A percentile compares a stretch with the other conserved stretches of the same genome.
Evolutionary conservation across 2,888 invertebrate species (phyloP).

Genomic region (Maniola hyperantus): DNA sequence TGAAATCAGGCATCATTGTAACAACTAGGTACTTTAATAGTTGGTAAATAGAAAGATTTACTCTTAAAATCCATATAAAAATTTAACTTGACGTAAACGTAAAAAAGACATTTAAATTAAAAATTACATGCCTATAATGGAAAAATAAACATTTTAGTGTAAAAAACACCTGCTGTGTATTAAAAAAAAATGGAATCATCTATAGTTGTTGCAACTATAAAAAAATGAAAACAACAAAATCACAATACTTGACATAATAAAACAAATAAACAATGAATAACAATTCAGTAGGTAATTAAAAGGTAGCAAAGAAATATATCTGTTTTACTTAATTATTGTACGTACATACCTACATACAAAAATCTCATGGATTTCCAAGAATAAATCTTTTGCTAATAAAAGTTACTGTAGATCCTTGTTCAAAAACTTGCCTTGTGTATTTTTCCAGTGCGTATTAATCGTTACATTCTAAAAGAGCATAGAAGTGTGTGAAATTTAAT

Average conservation of each 20-base stretch:
- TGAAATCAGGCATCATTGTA: not conserved
- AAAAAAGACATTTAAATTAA: not conserved
- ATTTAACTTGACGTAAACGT: not conserved
- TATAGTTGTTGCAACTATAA: not conserved
- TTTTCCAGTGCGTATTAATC: constrained; percentile 67
- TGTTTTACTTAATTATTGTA: too few relatives aligned
- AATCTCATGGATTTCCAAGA: not conserved
- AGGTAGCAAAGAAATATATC: too few relatives aligned
- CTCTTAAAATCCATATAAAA: not conserved
- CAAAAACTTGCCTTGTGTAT: constrained; percentile 38
- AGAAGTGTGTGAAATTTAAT: constrained; percentile 62
- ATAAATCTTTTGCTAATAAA: not conserved
- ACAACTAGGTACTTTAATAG: not conserved
- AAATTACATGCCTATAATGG: not conserved
- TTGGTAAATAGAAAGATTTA: not conserved
- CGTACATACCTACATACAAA: too few relatives aligned
- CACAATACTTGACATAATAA: too few relatives aligned
- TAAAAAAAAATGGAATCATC: not conserved
- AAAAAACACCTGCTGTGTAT: not conserved
- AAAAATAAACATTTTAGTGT: not conserved
- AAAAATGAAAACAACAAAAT: not conserved
- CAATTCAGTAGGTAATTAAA: too few relatives aligned
- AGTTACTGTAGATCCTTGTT: not conserved
- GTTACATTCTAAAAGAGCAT: constrained; percentile 60
- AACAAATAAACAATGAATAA: too few relatives aligned